Conservation (phyloP, 2,888 invertebrate genomes). For the Lasioglossum leucozonium region DNA sequence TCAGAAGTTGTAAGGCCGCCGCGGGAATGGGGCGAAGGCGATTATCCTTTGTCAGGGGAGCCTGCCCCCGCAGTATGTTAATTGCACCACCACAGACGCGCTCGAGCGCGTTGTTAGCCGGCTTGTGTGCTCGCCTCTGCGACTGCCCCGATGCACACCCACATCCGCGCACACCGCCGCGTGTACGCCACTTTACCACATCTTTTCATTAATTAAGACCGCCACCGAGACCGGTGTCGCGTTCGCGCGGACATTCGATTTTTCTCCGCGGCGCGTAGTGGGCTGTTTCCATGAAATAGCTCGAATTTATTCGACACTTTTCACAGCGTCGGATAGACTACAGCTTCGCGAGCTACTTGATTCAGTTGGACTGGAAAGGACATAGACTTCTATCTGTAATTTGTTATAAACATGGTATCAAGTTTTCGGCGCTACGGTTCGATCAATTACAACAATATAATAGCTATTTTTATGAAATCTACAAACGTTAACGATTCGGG, state of each 20-base stretch:
- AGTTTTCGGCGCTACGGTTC: too few relatives aligned
- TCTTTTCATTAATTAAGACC: conserved; percentile 53
- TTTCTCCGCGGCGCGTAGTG: background rate
- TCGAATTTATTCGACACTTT: too few relatives aligned
- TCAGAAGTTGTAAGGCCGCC: conserved; percentile 59
- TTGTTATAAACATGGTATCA: too few relatives aligned
- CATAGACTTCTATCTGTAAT: too few relatives aligned
- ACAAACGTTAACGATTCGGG: too few relatives aligned
- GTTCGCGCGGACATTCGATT: conserved; percentile 19
- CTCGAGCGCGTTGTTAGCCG: background rate
- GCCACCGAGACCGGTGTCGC: conserved; percentile 19
- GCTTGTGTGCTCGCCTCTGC: background rate
- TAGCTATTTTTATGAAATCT: too few relatives aligned
- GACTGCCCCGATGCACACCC: background rate
- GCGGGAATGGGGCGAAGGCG: conserved; percentile 45
- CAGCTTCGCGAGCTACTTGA: too few relatives aligned
- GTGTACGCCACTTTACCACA: conserved; percentile 10
- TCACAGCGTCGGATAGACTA: too few relatives aligned
- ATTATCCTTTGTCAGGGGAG: conserved; percentile 58
- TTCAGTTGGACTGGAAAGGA: too few relatives aligned
- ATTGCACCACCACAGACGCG: conserved; percentile 50
- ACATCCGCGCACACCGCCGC: background rate
- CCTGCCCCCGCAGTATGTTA: conserved; percentile 61
- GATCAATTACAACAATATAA: too few relatives aligned
- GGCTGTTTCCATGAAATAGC: too few relatives aligned